Evolutionary conservation across 2,113 vertebrate species (phyloP).

Genomic region (Uropsilus gracilis): DNA sequence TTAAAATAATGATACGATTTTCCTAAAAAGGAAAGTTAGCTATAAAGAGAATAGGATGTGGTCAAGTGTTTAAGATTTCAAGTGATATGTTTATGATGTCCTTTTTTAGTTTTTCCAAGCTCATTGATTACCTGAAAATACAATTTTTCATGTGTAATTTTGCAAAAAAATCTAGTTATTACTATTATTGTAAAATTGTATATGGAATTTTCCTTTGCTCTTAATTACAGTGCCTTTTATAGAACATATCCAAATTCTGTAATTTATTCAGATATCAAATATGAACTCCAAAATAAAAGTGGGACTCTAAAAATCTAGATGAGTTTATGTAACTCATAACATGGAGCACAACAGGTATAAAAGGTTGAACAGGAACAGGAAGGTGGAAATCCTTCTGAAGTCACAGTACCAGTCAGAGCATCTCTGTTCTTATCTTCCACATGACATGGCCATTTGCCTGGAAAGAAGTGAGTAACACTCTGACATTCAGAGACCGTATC

Average conservation of each 20-base stretch:
- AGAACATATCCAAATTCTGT: neutral
- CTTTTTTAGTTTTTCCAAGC: neutral
- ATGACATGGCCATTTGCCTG: neutral
- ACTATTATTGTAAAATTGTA: neutral
- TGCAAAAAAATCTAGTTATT: neutral
- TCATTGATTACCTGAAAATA: neutral
- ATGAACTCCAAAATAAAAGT: neutral
- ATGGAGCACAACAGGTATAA: neutral
- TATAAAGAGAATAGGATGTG: neutral
- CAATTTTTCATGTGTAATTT: neutral
- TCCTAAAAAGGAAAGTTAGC: neutral
- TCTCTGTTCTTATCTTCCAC: neutral
- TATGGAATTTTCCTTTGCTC: neutral
- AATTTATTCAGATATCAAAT: neutral
- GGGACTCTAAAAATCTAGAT: neutral
- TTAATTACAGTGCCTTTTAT: neutral
- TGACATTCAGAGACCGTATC: neutral
- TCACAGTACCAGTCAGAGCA: too few relatives aligned
- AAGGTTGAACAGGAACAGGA: neutral
- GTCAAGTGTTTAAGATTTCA: neutral
- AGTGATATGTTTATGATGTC: neutral
- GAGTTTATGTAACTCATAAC: neutral
- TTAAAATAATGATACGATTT: neutral
- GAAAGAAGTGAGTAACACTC: neutral
- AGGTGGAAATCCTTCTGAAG: neutral